These are phyloP conservation scores for Callinectes sapidus DNA, from an alignment of 2,888 invertebrate genomes.

Conservation along the genomic window DNA sequence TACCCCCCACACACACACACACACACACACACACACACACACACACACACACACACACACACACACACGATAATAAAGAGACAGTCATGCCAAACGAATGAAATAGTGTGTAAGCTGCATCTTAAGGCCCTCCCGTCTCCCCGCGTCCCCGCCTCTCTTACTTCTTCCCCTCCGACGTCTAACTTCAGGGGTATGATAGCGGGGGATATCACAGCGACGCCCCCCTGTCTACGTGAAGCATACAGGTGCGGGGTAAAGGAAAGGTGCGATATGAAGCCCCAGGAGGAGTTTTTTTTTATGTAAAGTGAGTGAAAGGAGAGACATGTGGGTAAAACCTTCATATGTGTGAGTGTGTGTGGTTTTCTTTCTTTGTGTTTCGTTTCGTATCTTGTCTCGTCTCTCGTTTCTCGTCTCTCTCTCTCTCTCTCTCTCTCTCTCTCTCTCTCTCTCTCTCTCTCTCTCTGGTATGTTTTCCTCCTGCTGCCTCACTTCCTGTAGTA, in stretches of 20 bases:
- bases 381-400: not conserved
- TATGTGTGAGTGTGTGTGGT: not conserved
- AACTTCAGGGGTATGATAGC: not conserved
- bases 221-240: not conserved
- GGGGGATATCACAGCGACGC: not conserved
- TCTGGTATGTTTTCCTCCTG: not conserved
- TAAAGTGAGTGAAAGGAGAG: not conserved
- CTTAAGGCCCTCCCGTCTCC: too few species aligned
- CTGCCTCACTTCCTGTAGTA: constrained; percentile 12
- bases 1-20: not conserved
- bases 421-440: constrained; percentile 1
- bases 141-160: too few species aligned
- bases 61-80: not conserved
- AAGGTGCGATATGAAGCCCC: not conserved
- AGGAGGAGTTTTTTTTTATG: not conserved
- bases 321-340: not conserved
- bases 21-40: not conserved
- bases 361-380: too few species aligned
- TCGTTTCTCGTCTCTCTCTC: not conserved
- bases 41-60: not conserved
- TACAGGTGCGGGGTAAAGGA: not conserved
- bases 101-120: too few species aligned
- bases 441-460: not conserved
- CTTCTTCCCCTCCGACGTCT: not conserved
- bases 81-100: not conserved